A percentile compares a stretch with the other conserved stretches of the same genome.
Evolutionary conservation across 2,797 vertebrate species (phyloP).

Genomic region (Falco peregrinus): DNA sequence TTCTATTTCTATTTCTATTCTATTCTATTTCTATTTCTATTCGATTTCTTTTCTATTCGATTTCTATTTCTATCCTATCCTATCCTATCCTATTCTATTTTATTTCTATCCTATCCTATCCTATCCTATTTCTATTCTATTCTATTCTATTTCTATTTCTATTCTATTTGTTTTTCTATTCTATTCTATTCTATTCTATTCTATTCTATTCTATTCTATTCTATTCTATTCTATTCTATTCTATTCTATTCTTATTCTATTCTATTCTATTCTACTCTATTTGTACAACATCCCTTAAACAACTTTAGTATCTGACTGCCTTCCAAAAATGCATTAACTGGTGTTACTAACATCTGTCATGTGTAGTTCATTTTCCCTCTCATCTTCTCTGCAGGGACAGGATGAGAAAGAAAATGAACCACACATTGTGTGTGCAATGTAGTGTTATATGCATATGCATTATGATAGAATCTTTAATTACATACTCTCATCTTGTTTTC

Average conservation of each 20-base stretch:
- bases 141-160: too few species aligned
- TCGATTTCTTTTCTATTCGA: too few species aligned
- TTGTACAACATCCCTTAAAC: background rate
- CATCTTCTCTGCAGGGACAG: constrained; percentile 63
- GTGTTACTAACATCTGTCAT: constrained; percentile 63
- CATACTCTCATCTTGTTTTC: constrained; percentile 62
- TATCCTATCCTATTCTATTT: too few species aligned
- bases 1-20: too few species aligned
- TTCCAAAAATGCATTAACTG: constrained; percentile 44
- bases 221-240: background rate
- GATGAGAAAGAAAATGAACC: constrained; percentile 64
- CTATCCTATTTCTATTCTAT: too few species aligned
- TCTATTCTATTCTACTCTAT: background rate
- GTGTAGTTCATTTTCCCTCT: constrained; percentile 49
- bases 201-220: too few species aligned
- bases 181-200: background rate
- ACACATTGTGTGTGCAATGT: constrained; percentile 55
- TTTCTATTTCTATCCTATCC: too few species aligned
- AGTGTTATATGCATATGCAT: constrained; percentile 65
- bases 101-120: too few species aligned
- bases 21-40: too few species aligned
- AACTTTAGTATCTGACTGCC: background rate
- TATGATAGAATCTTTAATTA: constrained; percentile 69
- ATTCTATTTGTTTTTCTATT: background rate
- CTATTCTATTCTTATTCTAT: background rate